Evolutionary conservation across 1,140 invertebrate species (phyloP).

Genomic region (Oscheius sp.): DNA sequence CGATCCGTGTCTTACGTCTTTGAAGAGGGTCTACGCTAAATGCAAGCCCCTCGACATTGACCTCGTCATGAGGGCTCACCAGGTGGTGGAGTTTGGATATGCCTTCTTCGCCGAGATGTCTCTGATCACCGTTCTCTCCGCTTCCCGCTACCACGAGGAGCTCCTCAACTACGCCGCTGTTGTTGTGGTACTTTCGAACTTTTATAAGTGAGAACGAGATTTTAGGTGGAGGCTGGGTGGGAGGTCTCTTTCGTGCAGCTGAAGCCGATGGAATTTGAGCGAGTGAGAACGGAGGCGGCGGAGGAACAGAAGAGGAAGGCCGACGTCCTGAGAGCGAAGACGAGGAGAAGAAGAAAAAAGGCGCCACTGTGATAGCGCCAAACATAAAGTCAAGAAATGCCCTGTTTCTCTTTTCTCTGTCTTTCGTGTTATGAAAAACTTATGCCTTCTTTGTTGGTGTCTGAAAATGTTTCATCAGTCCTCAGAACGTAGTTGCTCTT

Average conservation of each 20-base stretch:
- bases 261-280: slow-evolving; percentile 44
- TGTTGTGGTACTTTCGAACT: too few relatives aligned
- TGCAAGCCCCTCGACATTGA: slow-evolving; percentile 49
- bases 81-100: slow-evolving; percentile 68
- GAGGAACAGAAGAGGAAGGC: too few relatives aligned
- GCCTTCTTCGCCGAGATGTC: slow-evolving; percentile 63
- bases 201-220: too few relatives aligned
- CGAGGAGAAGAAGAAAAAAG: too few relatives aligned
- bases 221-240: slow-evolving; percentile 29
- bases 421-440: too few relatives aligned
- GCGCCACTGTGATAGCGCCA: too few relatives aligned
- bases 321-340: too few relatives aligned
- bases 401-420: too few relatives aligned
- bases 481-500: too few relatives aligned
- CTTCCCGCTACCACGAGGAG: slow-evolving; percentile 48
- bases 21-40: slow-evolving; percentile 47
- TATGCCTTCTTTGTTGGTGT: too few relatives aligned
- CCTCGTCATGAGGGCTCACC: slow-evolving; percentile 50
- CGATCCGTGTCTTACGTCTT: slow-evolving; percentile 57
- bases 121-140: slow-evolving; percentile 45
- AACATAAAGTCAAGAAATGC: too few relatives aligned
- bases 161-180: slow-evolving; percentile 47
- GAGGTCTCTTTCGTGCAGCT: slow-evolving; percentile 46
- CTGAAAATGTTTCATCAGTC: too few relatives aligned
- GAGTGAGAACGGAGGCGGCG: not conserved